Percentiles rank a stretch among this genome's conserved stretches.
phyloP scores from a whole-genome alignment of 2,797 vertebrate species.

The Gymnoscopelus microlampas region DNA sequence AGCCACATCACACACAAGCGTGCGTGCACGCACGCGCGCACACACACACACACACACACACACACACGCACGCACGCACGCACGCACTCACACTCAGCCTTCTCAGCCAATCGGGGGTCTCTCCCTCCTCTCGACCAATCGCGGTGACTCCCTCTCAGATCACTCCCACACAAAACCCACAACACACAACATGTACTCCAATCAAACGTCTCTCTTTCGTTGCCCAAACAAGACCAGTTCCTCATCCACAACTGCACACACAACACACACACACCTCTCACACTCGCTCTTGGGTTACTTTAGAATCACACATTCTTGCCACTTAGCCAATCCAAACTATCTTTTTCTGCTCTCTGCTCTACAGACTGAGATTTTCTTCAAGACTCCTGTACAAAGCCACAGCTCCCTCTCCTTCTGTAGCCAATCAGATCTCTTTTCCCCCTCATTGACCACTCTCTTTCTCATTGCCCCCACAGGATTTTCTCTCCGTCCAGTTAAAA shows the following conservation, averaged over 20 bases:
- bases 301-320: no score
- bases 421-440: neutral
- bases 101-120: conserved; percentile 21
- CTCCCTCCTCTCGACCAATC: no score
- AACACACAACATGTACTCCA: conserved; percentile 38
- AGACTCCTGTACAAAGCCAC: no score
- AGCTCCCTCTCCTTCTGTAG: neutral
- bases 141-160: conserved; percentile 31
- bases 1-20: conserved; percentile 22
- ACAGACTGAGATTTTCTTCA: no score
- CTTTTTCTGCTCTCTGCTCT: no score
- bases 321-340: neutral
- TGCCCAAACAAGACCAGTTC: neutral
- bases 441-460: neutral
- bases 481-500: no score
- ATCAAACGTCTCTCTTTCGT: neutral
- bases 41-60: conserved; percentile 12
- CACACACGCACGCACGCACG: conserved; percentile 1
- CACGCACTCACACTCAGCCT: conserved; percentile 19
- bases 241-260: neutral
- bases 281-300: neutral
- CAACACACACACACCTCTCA: neutral
- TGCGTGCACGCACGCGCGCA: neutral
- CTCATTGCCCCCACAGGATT: no score
- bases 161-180: conserved; percentile 42